Conservation (phyloP, 2,113 vertebrate species). For the Anthoscopus minutus region DNA sequence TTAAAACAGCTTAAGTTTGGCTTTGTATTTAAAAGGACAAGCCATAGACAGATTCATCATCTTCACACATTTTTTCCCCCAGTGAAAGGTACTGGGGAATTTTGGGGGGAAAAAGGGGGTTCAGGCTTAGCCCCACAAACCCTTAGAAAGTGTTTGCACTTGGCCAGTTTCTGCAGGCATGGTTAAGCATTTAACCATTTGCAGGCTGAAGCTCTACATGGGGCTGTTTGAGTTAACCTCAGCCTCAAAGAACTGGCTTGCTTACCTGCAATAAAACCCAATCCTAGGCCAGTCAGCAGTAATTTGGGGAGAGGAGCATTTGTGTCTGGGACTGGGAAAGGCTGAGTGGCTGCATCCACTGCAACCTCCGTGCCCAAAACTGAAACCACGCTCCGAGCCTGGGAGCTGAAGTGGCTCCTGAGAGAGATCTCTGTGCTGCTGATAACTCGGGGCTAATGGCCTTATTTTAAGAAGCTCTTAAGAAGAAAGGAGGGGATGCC, state of each 20-base stretch:
- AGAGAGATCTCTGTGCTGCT: neutral
- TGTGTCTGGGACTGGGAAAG: neutral
- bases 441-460: slow-evolving; percentile 49
- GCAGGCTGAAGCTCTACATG: neutral
- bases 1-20: neutral
- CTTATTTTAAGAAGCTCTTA: slow-evolving; percentile 63
- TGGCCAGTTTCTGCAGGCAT: neutral
- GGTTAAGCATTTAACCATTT: neutral
- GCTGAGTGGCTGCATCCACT: neutral
- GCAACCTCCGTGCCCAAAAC: accelerated
- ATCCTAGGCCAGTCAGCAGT: neutral
- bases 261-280: slow-evolving; percentile 28
- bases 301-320: neutral
- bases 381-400: neutral
- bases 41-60: neutral
- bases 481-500: neutral
- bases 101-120: neutral
- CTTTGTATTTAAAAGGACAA: neutral
- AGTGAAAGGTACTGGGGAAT: neutral
- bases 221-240: neutral
- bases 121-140: neutral
- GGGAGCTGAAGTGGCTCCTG: neutral
- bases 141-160: neutral
- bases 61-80: accelerated
- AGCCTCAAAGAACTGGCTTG: neutral